Percentiles rank a stretch among this genome's conserved stretches.
phyloP scores from a whole-genome alignment of 2,113 vertebrate species.

The Gavia stellata region DNA sequence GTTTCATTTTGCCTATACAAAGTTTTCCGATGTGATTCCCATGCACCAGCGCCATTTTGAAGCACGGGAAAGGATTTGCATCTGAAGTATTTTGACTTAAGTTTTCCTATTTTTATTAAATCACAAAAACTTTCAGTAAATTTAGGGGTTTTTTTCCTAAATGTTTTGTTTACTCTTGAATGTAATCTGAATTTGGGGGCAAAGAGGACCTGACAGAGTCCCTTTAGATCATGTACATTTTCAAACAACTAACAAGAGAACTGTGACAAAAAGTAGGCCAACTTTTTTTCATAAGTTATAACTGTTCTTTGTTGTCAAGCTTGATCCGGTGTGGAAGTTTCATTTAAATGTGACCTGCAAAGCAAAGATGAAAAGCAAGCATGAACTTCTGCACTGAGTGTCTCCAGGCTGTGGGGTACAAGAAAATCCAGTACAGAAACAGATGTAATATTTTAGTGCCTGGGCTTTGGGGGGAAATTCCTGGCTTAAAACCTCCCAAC shows the following conservation, averaged over 20 bases:
- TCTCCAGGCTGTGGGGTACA: neutral
- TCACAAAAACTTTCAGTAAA: neutral
- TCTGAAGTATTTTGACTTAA: neutral
- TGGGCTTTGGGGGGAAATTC: neutral
- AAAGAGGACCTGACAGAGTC: neutral
- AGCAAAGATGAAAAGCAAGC: neutral
- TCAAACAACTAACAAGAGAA: neutral
- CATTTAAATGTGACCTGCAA: slow-evolving; percentile 24
- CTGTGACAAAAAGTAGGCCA: slow-evolving; percentile 16
- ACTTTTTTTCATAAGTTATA: neutral
- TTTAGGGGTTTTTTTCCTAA: neutral
- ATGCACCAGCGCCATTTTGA: neutral
- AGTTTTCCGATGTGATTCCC: neutral
- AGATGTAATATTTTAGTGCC: neutral
- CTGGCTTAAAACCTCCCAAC: neutral
- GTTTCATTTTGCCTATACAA: neutral
- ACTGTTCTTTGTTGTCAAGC: neutral
- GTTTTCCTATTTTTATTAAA: neutral
- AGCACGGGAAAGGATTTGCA: neutral
- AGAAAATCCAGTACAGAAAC: neutral
- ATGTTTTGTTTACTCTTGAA: neutral
- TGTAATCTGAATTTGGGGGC: neutral
- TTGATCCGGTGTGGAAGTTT: neutral
- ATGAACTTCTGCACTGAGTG: neutral
- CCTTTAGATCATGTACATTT: neutral